Conservation (phyloP, 2,113 vertebrate species). For the Callospermophilus lateralis region DNA sequence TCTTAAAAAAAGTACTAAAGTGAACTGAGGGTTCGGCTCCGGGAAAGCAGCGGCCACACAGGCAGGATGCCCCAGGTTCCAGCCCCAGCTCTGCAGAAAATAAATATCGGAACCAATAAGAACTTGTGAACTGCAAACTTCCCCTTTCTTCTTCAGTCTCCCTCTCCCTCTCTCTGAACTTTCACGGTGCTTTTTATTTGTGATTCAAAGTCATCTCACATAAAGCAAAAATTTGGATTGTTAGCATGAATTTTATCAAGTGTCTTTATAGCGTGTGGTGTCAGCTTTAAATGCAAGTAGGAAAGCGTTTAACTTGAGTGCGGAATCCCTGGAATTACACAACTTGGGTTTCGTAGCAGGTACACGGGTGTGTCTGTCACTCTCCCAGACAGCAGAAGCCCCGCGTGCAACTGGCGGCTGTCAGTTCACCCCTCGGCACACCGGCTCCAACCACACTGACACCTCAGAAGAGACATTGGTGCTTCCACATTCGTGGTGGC, state of each 20-base stretch:
- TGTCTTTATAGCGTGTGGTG: not conserved
- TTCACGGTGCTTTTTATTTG: rapidly evolving
- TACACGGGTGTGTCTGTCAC: rapidly evolving
- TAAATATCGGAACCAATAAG: no score
- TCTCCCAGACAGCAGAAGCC: rapidly evolving
- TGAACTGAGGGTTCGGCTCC: no score
- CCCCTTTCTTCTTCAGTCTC: no score
- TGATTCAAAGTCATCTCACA: not conserved
- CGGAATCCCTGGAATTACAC: not conserved
- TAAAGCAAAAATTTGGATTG: not conserved
- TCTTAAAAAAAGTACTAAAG: no score
- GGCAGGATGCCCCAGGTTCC: no score
- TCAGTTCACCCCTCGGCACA: rapidly evolving
- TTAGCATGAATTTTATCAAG: not conserved
- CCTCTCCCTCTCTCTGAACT: not conserved
- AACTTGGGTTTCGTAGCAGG: rapidly evolving
- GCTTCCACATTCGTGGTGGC: no score
- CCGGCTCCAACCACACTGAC: rapidly evolving
- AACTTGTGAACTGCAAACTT: rapidly evolving
- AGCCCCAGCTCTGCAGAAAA: not conserved
- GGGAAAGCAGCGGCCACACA: no score
- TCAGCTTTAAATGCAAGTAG: not conserved
- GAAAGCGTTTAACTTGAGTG: rapidly evolving
- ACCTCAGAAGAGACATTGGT: not conserved
- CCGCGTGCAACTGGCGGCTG: rapidly evolving